A percentile compares a stretch with the other conserved stretches of the same genome.
Conservation (phyloP, 2,797 vertebrate species). For the Danio kyathit region DNA sequence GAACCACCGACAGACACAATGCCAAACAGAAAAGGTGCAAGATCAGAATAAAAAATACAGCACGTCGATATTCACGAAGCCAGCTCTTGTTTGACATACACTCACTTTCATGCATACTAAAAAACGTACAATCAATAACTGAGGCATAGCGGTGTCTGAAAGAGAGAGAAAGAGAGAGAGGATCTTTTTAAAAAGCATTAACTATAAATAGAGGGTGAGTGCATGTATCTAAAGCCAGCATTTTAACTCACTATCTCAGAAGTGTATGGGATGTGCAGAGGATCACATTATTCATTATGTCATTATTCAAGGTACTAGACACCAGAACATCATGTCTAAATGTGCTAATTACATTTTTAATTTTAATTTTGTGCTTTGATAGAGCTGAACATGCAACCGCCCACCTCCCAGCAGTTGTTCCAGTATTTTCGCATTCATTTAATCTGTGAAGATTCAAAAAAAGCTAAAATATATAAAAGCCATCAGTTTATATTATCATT, state of each 20-base stretch:
- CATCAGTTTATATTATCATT: too few relatives aligned
- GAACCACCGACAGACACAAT: constrained; percentile 41
- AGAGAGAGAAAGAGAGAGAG: not conserved
- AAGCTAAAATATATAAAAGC: too few relatives aligned
- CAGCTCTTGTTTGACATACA: constrained; percentile 54
- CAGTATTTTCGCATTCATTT: not conserved
- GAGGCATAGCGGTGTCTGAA: constrained; percentile 34
- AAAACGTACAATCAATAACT: constrained; percentile 58
- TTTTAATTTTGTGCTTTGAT: not conserved
- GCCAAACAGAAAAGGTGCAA: constrained; percentile 50
- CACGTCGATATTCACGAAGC: constrained; percentile 57
- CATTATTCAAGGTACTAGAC: not conserved
- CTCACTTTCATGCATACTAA: constrained; percentile 57
- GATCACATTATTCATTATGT: not conserved
- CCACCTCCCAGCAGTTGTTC: not conserved
- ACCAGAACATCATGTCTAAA: constrained; percentile 2
- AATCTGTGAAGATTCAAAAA: not conserved
- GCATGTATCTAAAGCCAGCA: constrained; percentile 7
- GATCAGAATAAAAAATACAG: constrained; percentile 57
- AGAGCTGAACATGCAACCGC: not conserved
- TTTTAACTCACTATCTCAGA: not conserved
- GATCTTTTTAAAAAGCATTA: constrained; percentile 35
- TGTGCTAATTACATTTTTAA: not conserved
- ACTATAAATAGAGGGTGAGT: constrained; percentile 45
- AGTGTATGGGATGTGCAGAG: constrained; percentile 6